Evolutionary conservation across 92 coral and sea anemone genomes (phyloP), one percentile per base, ranked within the genome.

Genomic region (Parazoanthus darwini): DNA sequence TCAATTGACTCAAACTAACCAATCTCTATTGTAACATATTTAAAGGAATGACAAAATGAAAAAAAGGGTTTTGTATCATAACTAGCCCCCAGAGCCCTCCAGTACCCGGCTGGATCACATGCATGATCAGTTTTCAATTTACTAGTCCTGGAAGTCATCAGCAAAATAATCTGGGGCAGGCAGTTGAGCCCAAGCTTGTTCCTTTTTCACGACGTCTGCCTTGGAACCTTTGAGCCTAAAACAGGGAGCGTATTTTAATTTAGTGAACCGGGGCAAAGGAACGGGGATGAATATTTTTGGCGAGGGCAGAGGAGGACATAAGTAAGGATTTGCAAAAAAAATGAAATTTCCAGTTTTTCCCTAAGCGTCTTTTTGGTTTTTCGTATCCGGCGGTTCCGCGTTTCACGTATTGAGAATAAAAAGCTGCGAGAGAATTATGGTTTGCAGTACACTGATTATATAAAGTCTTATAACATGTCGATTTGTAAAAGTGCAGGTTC

Each of bases 161-260:
- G 96, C 96, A 82, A 96, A 96, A 90, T 96, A 96, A 81, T 96
- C 97, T 2, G 96, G 92, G 66, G 85, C 86, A 2, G 96, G 92
- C 65, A 88, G 86, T 70, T 94, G 98, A 10, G 92, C 88, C 98
- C 98, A 94, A 13, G 95, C 87, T 46, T 90, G 86, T 82, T 86
- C 72, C 78, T 82, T 94, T 50, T 81, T 90, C 76, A 48, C 94
- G 50, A 68, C 74, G 22, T 90, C 85, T 9, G 84, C 20, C 20
- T 80, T 67, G 63, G 59, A 48, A 18, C 42, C 79, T 29, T 48
- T 81, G n/a, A 25, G 13, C 86, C 74, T 81, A 38, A 39, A 82
- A 85, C 58, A 70, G 42, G n/a, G 13, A 7, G 26, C 72, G 48
- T 4, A 80, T 33, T 23, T 26, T 1, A 37, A 25, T 8, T 35